Base-by-base conservation (phyloP, 2,888 invertebrate genomes). In the Sialis lutaria region DNA sequence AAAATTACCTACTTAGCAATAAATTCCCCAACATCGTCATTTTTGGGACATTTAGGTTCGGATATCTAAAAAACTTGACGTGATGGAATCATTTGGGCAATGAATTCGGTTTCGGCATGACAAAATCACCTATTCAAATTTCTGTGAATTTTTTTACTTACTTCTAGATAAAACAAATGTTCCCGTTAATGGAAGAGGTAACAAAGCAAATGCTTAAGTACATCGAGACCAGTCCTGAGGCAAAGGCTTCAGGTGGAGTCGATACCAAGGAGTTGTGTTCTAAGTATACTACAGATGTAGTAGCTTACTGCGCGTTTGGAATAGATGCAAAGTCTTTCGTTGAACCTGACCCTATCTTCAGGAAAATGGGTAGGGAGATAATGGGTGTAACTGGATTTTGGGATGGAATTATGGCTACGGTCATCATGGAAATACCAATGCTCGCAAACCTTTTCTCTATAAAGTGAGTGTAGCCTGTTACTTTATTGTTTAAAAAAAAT, bases 251-350 rank as follows among this genome's bases (percentile, higher is more conserved):
- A 35, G 58, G 57, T 44, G 68, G 66, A 39, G 52, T 68, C 6
- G 62, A 71, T 51, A 62, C 60, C 1, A 67, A 67, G 53, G 64
- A 68, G 45, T 61, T 67, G 6, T 53, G 58, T 5, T 51, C 61
- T 3, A 59, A 63, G 30, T 68, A 60, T 44, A 68, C 68, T 1
- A 55, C 63, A 0, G 68, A 70, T 48, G 63, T 65, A 40, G 65
- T 70, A 0, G 64, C 65, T 1, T 64, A 62, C 47, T 67, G 65
- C 41, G 68, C 67, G n/a, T 58, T 68, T 48, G 70, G 69, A 0
- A 47, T 68, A 0, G 61, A 67, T 6, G 66, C 66, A 0, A 57
- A 61, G 30, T 63, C 64, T 46, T 67, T 70, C 30, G 46, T 56
- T 0, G 55, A 60, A 0, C 55, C 57, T 6, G 49, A 54, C 39